A percentile compares a stretch with the other conserved stretches of the same genome.
phyloP scores from a whole-genome alignment of 2,888 invertebrate species.

The Ichneumoninae sp. region DNA sequence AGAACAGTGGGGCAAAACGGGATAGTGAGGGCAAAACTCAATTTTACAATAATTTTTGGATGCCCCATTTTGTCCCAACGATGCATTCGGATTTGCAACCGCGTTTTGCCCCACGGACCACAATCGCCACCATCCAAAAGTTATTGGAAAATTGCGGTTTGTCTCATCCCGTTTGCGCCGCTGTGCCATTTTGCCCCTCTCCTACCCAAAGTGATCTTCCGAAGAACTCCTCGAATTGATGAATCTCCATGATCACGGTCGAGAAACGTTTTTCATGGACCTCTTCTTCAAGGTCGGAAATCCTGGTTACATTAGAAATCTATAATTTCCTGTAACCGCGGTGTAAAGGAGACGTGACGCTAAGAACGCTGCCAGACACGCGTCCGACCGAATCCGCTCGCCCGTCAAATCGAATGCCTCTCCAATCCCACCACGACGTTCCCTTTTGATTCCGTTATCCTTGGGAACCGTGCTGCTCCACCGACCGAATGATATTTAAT shows the following conservation, averaged over 20 bases:
- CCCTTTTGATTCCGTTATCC: constrained; percentile 9
- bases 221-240: not conserved
- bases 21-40: no score
- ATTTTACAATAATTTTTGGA: no score
- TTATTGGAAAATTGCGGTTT: no score
- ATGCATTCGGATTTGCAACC: no score
- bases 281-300: not conserved
- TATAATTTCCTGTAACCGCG: not conserved
- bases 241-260: not conserved
- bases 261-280: not conserved
- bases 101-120: no score
- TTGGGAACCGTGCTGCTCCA: constrained; percentile 72
- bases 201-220: no score
- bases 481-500: constrained; percentile 78
- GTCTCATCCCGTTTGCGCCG: no score
- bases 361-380: not conserved
- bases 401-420: constrained; percentile 58
- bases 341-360: not conserved
- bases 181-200: no score
- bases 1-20: no score
- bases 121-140: no score
- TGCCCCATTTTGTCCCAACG: no score
- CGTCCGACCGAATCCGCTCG: constrained; percentile 54
- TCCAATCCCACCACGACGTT: constrained; percentile 26
- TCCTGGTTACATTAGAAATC: not conserved